Evolutionary conservation across 2,888 invertebrate species (phyloP), one percentile per base, ranked within the genome.

Genomic region (Cerastis rubricosa): DNA sequence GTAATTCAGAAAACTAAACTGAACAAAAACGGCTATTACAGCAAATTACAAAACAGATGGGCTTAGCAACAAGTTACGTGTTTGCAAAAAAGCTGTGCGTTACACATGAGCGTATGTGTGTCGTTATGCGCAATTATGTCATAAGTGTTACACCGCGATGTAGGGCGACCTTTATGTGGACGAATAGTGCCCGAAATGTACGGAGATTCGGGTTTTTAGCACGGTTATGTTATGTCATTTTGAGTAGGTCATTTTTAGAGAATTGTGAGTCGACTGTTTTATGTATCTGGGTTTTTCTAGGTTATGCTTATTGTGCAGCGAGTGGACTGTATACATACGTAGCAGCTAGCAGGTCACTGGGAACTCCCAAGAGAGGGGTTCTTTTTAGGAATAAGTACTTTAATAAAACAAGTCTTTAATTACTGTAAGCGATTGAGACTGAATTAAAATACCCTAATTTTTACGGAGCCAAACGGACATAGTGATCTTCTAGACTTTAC

Each of bases 81-180:
- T 80, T 74, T 17, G 79, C 83, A 80, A 86, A 87, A 85, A 83
- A 82, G n/a, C 9, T 61, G 14, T n/a, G 43, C 68, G 87, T 86
- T 85, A 88, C 80, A 86, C 75, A 75, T 82, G 80, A 84, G 35
- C 61, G 76, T 72, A 85, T 71, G 77, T 86, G 76, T 86, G 87
- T 85, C 85, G 78, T 68, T 86, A 65, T 69, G 59, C 49, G 78
- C 76, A 76, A 71, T 84, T 80, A 88, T 81, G 78, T 80, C 85
- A 83, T 81, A 71, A 85, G 35, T 85, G 74, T 84, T 85, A 84
- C 88, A 71, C 45, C 63, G 75, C 57, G 19, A 77, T 84, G 74
- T 86, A 75, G 75, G 78, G 63, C 76, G 77, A 88, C 88, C 87
- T 87, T 87, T 73, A 85, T 72, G 73, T 45, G 64, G 57, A 45